Evolutionary conservation across 2,113 vertebrate species (phyloP), one percentile per base, ranked within the genome.

Genomic region (Telmatochromis sp.): DNA sequence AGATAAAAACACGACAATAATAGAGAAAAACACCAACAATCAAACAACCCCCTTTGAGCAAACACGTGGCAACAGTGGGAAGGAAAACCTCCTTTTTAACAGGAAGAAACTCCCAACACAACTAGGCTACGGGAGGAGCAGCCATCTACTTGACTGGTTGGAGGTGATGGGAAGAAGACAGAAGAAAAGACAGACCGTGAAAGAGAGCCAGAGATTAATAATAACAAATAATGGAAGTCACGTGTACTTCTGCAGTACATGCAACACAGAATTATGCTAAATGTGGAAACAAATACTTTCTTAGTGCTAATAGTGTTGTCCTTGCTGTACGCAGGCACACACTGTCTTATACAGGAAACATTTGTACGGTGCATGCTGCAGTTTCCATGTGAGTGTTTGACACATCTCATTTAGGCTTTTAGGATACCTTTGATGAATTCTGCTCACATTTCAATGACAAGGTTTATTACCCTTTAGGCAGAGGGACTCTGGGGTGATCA

Each of bases 401-500:
- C 17, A 81, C 15, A 47, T 65, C 60, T 79, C 26, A 12, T 7
- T 35, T 4, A 5, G 28, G 31, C 15, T 81, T 84, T 85, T 54
- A 7, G 37, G 58, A 89, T 68, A 82, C 47, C 81, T 83, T 73
- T 51, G 35, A 82, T 15, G 58, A 40, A 89, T 86, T 89, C 92
- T 80, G 80, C 68, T 91, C 86, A 91, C 94, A 88, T 91, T 93
- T 92, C 89, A 95, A 86, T 89, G 86, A 87, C 86, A 86, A 57
- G 47, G 84, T 93, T 94, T 94, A 93, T 90, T 90, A 87, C 45
- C 88, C 86, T 82, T 79, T 84, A 91, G 75, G 55, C 54, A 65
- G 31, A 58, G 37, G 63, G 82, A 80, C 91, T 90, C 85, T 12
- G 47, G 31, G 57, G 81, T 89, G 87, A 91, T 86, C 90, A 83